Base-by-base conservation (phyloP, 1,140 invertebrate genomes). In the Dysdera silvatica region DNA sequence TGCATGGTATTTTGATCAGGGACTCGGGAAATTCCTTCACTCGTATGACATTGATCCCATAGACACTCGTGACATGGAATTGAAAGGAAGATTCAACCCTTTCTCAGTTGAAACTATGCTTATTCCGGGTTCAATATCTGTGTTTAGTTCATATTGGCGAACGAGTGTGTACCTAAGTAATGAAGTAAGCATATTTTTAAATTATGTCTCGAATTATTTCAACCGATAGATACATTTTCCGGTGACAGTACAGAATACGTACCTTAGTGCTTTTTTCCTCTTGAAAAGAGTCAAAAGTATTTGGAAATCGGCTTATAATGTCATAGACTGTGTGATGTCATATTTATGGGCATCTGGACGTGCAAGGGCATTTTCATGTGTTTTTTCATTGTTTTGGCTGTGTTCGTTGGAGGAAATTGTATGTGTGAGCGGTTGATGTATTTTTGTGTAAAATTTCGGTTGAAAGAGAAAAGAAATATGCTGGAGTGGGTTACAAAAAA, bases 71-170 rank as follows among this genome's bases (percentile, higher is more conserved):
- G 70, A 71, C 52, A 14, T 8, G 12, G 16, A 59, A 16, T 43
- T 52, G 23, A 49, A 65, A 51, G 67, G 65, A 20, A 32, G 70
- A 45, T 71, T 71, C 53, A 65, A 69, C 58, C 58, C 70, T 0
- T 71, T 69, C 55, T 61, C 54, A 37, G 54, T 68, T 10, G 64
- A 71, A 51, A 67, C 62, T 26, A 64, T 71, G 32, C n/a, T 71
- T 14, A 70, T 70, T 48, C 70, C 68, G 18, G 65, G 65, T 49
- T 58, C 55, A 4, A 69, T 70, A 48, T 71, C 70, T n/a, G 51
- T 67, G 5, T 71, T 71, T 37, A 68, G 61, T 49, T 57, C 62
- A 20, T 71, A 70, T 24, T 71, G 70, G 70, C 63, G 57, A 35
- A 26, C 67, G 14, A 71, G 68, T 67, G 58, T 68, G 7, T 69